Evolutionary conservation across 2,797 vertebrate species (phyloP), one percentile per base, ranked within the genome.

Genomic region (Helostoma temminkii): DNA sequence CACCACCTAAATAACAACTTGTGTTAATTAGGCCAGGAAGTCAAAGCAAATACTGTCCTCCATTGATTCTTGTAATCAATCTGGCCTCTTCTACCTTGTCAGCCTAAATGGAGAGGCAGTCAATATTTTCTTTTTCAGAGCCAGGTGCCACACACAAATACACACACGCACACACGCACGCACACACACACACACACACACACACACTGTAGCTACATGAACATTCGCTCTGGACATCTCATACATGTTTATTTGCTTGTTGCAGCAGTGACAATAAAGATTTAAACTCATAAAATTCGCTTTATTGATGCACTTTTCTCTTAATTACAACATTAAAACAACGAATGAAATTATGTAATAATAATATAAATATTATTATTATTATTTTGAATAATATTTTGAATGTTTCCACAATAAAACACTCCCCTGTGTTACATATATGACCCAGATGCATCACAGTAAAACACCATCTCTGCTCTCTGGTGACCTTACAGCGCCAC

Each of bases 1-100:
- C 96, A 96, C 85, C 97, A 98, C 90, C 85, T 81, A 41, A 86
- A 83, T 77, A 80, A 74, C 65, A 71, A 77, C 61, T 81, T 43
- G 66, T 88, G 80, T 89, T 91, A 84, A 86, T 92, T 84, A 89
- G 86, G 71, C 53, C 56, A 41, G 68, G 47, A 84, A 84, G 76
- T 88, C 75, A 78, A 85, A 89, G 85, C 85, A 82, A 84, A 83
- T 73, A 25, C 80, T 62, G 76, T 74, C 77, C 65, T 55, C 18
- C 61, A 90, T 92, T 14, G 88, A 89, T 91, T 73, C 22, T 42
- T 76, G 86, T 83, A 85, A 91, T 90, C 83, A 78, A 76, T 86
- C 79, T 47, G 14, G 11, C 26, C 47, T 41, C 64, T 37, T 68
- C 53, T 49, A 12, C 67, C 28, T 72, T 53, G 57, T 78, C 73